phyloP scores from a whole-genome alignment of 2,797 vertebrate genomes.

The Falco naumanni region DNA sequence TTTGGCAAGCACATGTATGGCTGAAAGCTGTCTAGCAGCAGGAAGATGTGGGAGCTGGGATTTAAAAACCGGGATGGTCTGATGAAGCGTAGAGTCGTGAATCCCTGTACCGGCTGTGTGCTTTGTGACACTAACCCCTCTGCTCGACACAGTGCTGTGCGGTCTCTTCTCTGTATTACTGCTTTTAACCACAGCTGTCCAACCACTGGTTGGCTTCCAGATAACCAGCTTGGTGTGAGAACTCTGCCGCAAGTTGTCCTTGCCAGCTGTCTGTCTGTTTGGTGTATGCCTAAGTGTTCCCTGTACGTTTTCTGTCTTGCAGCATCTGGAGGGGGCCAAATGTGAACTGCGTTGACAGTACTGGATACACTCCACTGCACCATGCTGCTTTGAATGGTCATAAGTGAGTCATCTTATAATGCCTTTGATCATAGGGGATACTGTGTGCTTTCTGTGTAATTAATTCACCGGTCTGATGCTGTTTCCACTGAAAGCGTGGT shows the following conservation, averaged over 20 bases:
- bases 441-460: background rate
- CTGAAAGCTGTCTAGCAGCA: background rate
- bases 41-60: background rate
- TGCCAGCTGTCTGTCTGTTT: background rate
- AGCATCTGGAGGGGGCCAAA: slow-evolving; percentile 99
- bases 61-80: background rate
- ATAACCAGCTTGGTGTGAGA: background rate
- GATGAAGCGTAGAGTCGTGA: background rate
- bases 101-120: background rate
- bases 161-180: background rate
- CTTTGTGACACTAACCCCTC: background rate
- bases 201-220: background rate
- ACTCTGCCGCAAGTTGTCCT: background rate
- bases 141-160: background rate
- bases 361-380: slow-evolving; percentile 96
- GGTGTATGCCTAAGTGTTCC: slow-evolving; percentile 4
- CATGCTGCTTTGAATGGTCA: slow-evolving; percentile 97
- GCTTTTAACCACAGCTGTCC: background rate
- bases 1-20: background rate
- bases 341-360: slow-evolving; percentile 98
- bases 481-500: background rate
- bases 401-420: slow-evolving; percentile 79
- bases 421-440: background rate
- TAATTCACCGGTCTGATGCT: background rate
- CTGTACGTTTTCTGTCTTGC: slow-evolving; percentile 47